phyloP scores from a whole-genome alignment of 2,113 vertebrate genomes.

The Corapipo altera region DNA sequence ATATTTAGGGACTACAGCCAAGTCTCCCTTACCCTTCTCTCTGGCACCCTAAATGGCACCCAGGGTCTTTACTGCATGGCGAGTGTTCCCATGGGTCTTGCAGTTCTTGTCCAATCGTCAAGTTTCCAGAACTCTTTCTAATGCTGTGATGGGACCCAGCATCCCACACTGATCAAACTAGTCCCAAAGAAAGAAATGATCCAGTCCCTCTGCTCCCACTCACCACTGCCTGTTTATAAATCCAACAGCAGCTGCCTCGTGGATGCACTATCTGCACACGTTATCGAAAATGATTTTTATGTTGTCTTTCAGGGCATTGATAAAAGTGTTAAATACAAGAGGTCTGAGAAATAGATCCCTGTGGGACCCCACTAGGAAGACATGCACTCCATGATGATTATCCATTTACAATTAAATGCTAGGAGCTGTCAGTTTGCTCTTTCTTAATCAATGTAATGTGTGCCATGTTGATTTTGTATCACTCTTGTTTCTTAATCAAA shows the following conservation, averaged over 20 bases:
- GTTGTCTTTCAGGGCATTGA: conserved; percentile 51
- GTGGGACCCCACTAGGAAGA: conserved; percentile 53
- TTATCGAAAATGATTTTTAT: conserved; percentile 26
- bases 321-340: conserved; percentile 57
- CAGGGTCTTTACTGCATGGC: not conserved
- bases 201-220: not conserved
- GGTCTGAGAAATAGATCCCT: conserved; percentile 58
- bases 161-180: not conserved
- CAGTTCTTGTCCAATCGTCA: not conserved
- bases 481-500: conserved; percentile 71
- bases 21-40: not conserved
- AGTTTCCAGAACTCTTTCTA: not conserved
- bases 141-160: not conserved
- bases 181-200: not conserved
- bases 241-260: not conserved
- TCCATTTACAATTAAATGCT: conserved; percentile 70
- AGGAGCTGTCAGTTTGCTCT: conserved; percentile 65
- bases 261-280: not conserved
- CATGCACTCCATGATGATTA: conserved; percentile 62
- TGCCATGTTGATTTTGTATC: conserved; percentile 72
- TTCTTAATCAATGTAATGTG: conserved; percentile 71
- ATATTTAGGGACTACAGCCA: not conserved
- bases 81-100: not conserved
- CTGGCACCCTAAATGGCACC: not conserved
- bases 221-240: not conserved